Conservation (phyloP, 2,888 invertebrate species). For the Stenolophus ochropezus region DNA sequence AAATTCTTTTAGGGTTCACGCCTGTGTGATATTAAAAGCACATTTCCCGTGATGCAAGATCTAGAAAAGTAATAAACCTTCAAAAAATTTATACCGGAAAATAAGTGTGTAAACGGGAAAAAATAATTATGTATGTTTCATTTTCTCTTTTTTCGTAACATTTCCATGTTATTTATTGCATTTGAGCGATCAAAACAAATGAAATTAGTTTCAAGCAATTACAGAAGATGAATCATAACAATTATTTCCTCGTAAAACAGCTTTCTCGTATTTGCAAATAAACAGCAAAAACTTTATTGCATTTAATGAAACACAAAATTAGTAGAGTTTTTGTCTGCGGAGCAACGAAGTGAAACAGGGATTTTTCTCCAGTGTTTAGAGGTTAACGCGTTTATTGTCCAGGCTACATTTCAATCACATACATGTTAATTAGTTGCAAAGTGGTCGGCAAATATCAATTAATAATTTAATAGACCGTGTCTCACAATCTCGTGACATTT, state of each 20-base stretch:
- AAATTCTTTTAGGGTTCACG: too few species aligned
- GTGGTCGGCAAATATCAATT: constrained; percentile 38
- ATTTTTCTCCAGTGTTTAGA: not conserved
- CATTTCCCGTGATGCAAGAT: too few species aligned
- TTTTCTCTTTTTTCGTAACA: not conserved
- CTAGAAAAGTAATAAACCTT: too few species aligned
- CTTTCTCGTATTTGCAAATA: not conserved
- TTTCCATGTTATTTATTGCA: not conserved
- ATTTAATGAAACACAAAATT: not conserved
- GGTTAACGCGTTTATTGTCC: constrained; percentile 37
- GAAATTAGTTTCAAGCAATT: not conserved
- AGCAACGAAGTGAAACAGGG: not conserved
- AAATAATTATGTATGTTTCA: too few species aligned
- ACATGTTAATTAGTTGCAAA: constrained; percentile 7
- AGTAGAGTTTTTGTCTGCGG: not conserved
- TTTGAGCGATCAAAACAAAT: not conserved
- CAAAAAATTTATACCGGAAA: too few species aligned
- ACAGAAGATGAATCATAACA: not conserved
- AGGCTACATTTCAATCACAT: constrained; percentile 28
- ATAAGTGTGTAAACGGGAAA: too few species aligned
- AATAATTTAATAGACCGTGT: constrained; percentile 54
- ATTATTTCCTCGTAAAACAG: not conserved
- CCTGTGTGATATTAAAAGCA: too few species aligned
- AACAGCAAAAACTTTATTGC: not conserved
- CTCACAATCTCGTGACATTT: constrained; percentile 30